A percentile compares a stretch with the other conserved stretches of the same genome.
phyloP scores from a whole-genome alignment of 2,888 invertebrate species.

The Stegana nigrithorax region DNA sequence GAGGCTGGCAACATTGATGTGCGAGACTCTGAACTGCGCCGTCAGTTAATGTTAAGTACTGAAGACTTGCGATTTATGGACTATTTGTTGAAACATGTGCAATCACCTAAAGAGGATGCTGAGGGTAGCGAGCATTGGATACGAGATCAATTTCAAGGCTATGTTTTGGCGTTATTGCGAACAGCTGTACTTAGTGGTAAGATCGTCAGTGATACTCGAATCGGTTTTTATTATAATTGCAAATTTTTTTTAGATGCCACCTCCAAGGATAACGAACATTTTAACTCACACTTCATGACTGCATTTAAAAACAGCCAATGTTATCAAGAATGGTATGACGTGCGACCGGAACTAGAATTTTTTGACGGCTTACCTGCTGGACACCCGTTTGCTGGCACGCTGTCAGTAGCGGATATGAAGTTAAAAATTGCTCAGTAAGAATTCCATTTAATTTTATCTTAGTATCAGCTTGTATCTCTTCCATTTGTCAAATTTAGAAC shows the following conservation, averaged over 20 bases:
- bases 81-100: slow-evolving; percentile 84
- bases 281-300: slow-evolving; percentile 84
- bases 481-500: slow-evolving; percentile 74
- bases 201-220: neutral
- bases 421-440: slow-evolving; percentile 90
- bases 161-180: slow-evolving; percentile 83
- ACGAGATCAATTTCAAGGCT: slow-evolving; percentile 90
- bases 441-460: slow-evolving; percentile 38
- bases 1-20: slow-evolving; percentile 88
- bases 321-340: slow-evolving; percentile 83
- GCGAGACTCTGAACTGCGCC: slow-evolving; percentile 80
- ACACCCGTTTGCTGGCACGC: slow-evolving; percentile 94
- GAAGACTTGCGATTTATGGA: slow-evolving; percentile 97
- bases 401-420: slow-evolving; percentile 95
- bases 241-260: slow-evolving; percentile 71
- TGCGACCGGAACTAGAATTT: slow-evolving; percentile 75
- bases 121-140: slow-evolving; percentile 98
- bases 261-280: slow-evolving; percentile 86
- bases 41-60: slow-evolving; percentile 88
- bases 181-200: slow-evolving; percentile 72
- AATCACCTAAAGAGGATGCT: slow-evolving; percentile 76
- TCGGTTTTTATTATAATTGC: neutral
- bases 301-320: slow-evolving; percentile 91
- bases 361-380: slow-evolving; percentile 81
- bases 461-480: neutral